Percentiles rank a stretch among this genome's conserved stretches.
These are phyloP conservation scores for Tauraco erythrolophus DNA, from an alignment of 2,113 vertebrate genomes.

Conservation along the genomic window DNA sequence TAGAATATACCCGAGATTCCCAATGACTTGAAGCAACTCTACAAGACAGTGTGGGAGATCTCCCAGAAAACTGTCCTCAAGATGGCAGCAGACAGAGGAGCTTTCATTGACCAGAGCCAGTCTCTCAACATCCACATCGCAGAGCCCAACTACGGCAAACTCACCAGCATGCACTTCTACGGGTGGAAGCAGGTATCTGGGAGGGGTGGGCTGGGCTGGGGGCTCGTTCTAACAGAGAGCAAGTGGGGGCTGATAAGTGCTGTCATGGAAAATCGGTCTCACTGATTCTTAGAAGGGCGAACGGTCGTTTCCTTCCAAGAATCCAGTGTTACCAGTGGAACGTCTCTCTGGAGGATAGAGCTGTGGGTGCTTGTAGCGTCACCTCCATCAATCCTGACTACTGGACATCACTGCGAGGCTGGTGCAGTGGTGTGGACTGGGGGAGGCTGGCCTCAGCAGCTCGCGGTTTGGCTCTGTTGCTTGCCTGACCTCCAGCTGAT, in stretches of 20 bases:
- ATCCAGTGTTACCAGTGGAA: too few species aligned
- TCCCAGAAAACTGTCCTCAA: conserved; percentile 93
- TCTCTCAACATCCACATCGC: conserved; percentile 97
- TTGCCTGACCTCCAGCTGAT: too few species aligned
- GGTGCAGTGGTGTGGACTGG: fast-evolving
- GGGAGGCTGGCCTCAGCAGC: too few species aligned
- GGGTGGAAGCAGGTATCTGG: conserved; percentile 92
- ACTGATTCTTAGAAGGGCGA: fast-evolving
- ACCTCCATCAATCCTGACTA: fast-evolving
- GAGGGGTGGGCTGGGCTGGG: neutral
- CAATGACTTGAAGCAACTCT: conserved; percentile 91
- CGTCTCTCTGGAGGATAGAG: neutral
- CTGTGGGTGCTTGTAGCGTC: neutral
- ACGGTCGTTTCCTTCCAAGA: fast-evolving
- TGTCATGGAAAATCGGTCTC: neutral
- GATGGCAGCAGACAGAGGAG: conserved; percentile 95
- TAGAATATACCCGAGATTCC: conserved; percentile 87
- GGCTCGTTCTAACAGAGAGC: neutral
- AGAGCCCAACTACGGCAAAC: conserved; percentile 96
- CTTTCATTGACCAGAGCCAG: conserved; percentile 98
- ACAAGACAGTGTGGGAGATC: conserved; percentile 98
- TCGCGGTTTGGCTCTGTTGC: neutral
- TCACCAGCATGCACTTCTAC: conserved; percentile 98
- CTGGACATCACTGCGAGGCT: fast-evolving
- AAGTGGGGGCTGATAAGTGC: fast-evolving